Evolutionary conservation across 1,140 invertebrate species (phyloP), one percentile per base, ranked within the genome.

Genomic region (Hirudo medicinalis): DNA sequence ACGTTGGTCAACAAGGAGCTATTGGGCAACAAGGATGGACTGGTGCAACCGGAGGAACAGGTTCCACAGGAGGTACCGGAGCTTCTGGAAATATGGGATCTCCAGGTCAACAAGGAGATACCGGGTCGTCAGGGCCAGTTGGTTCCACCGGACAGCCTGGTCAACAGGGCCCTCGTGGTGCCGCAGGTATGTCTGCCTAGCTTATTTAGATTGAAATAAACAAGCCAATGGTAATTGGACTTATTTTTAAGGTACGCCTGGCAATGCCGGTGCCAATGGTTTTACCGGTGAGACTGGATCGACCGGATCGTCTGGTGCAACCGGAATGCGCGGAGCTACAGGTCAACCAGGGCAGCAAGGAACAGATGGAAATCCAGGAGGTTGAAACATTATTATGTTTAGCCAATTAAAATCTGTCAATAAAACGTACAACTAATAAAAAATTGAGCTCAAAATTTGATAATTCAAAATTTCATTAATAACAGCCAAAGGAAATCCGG

Each of bases 1-100:
- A 92, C 77, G 92, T 93, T 78, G 91, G 91, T 71, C 91, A 91
- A 15, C 67, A 22, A 69, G 67, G 67, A 11, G 29, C 67, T 19
- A 36, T 25, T 13, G 67, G 67, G 6, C 25, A 36, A 29, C 29
- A 49, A 49, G 43, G 43, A 49, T 49, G 43, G 43, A 49, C 43
- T 49, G 70, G 70, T 22, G 36, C 67, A 27, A 20, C 36, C 8
- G 73, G 73, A 22, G 20, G 22, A 8, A 53, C 40, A 60, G 70
- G 69, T 67, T 22, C 20, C n/a, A 53, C 53, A 71, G 68, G 68
- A 32, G 27, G 54, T 54, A 55, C 19, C 27, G 72, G 67, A 15
- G 22, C 27, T 55, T 32, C 43, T 6, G 67, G 72, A 2, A n/a
- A 36, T 20, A 71, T 54, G 36, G 67, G 67, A 32, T 0, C 27